phyloP scores from a whole-genome alignment of 2,888 invertebrate genomes.

The Baccha elongata region DNA sequence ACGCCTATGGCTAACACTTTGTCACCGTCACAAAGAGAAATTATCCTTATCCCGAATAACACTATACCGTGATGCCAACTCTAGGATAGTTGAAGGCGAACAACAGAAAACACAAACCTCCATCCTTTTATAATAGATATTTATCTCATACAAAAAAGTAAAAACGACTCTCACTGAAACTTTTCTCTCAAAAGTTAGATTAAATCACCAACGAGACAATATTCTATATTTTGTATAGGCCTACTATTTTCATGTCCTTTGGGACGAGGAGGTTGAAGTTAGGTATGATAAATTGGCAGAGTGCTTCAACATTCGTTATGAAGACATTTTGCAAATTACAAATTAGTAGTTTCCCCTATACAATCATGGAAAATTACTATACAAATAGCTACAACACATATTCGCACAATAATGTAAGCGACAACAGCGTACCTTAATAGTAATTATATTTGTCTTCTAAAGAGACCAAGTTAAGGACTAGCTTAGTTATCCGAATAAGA shows the following conservation, averaged over 20 bases:
- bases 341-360: slow-evolving; percentile 66
- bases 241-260: neutral
- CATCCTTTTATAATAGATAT: slow-evolving; percentile 40
- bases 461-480: slow-evolving; percentile 22
- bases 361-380: slow-evolving; percentile 60
- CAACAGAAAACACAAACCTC: slow-evolving; percentile 19
- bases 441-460: slow-evolving; percentile 59
- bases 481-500: neutral
- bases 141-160: slow-evolving; percentile 46
- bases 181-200: slow-evolving; percentile 59
- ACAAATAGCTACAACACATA: slow-evolving; percentile 40
- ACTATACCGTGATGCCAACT: slow-evolving; percentile 5
- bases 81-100: slow-evolving; percentile 33
- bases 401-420: slow-evolving; percentile 12
- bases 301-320: slow-evolving; percentile 61
- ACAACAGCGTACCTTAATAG: slow-evolving; percentile 49
- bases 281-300: slow-evolving; percentile 68
- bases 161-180: slow-evolving; percentile 45
- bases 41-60: slow-evolving; percentile 58
- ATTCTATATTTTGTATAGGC: neutral
- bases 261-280: slow-evolving; percentile 35
- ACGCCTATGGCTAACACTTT: slow-evolving; percentile 58
- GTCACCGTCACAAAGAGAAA: slow-evolving; percentile 66
- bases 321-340: slow-evolving; percentile 71
- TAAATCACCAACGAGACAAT: slow-evolving; percentile 39